Base-by-base conservation (phyloP, 2,888 invertebrate genomes). In the Pseudolycoriella hygida region DNA sequence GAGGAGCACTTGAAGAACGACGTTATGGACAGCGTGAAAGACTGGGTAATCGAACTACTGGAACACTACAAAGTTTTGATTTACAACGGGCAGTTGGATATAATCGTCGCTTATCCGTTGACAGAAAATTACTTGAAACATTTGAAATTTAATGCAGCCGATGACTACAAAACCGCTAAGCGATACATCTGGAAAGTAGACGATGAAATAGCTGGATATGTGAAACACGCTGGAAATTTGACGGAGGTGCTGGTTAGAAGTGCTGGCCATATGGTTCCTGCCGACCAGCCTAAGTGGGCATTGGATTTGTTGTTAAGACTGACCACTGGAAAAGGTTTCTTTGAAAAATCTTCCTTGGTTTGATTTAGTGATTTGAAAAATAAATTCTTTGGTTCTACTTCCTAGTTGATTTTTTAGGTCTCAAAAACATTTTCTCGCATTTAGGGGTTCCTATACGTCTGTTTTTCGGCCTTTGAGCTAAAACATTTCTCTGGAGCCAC, bases 71-170 rank as follows among this genome's bases (percentile, higher is more conserved):
- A 72, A 59, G 75, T 85, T 10, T 66, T 88, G n/a, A 69, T 87
- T 47, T 89, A 88, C 60, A 86, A 77, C 57, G 89, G 89, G 0
- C 88, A 89, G 58, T 60, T 89, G 48, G 89, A 90, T 60, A 78
- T 89, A 20, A 84, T 87, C 47, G 81, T 87, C 1, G 83, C 86
- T 0, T 83, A 84, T 60, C 83, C 86, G 0, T 59, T 83, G 39
- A 87, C 86, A 0, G 71, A 80, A 17, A 79, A 78, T 56, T 86
- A 81, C 59, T 62, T 89, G 30, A 66, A 71, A 53, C 72, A 75
- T 48, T 65, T 85, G 11, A 66, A 75, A 15, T 85, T 83, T 68
- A 70, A 67, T 43, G 75, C 73, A 2, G 66, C 74, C 3, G 68
- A 70, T 12, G 70, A 73, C 10, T 85, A 80, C 60, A 72, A 72